Base-by-base conservation (phyloP, 2,888 invertebrate genomes). In the Sinhomidia bicolor region DNA sequence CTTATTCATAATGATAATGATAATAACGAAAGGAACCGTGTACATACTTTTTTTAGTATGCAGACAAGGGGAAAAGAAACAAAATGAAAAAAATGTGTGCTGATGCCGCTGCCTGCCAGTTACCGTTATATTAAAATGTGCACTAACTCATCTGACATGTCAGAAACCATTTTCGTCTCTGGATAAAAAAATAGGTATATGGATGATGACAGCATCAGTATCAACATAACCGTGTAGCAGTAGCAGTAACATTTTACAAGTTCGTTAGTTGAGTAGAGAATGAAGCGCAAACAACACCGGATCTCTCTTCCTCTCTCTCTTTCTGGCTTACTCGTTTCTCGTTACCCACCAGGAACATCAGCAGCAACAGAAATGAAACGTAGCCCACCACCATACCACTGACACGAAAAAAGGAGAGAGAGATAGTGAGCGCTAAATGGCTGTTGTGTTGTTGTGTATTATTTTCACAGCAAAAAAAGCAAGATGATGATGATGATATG, bases 141-240 rank as follows among this genome's bases (percentile, higher is more conserved):
- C 26, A 47, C 74, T 47, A 47, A 65, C 17, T 62, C 17, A 44
- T 23, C 71, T 41, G 44, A 71, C 71, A 71, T 71, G 71, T 71
- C 71, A 71, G 23, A 71, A 6, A 23, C 71, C 71, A 71, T 71
- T 71, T 71, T 51, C 36, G 32, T 76, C 51, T 32, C 71, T 71
- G 71, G 71, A 71, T 71, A 71, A 71, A 71, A 54, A 65, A 71
- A 71, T n/a, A n/a, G n/a, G n/a, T n/a, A n/a, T n/a, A 44, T 71
- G 23, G 44, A 41, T 71, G 71, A 71, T 23, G 71, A 71, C 44
- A 71, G 68, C 7, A 54, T n/a, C 0, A 23, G 60, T 9, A 57
- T 3, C 57, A 17, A 57, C 57, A 60, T 17, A 54, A 17, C n/a
- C n/a, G n/a, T n/a, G n/a, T n/a, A n/a, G n/a, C n/a, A n/a, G n/a